Evolutionary conservation across 2,888 invertebrate species (phyloP).

Genomic region (Melanchra persicariae): DNA sequence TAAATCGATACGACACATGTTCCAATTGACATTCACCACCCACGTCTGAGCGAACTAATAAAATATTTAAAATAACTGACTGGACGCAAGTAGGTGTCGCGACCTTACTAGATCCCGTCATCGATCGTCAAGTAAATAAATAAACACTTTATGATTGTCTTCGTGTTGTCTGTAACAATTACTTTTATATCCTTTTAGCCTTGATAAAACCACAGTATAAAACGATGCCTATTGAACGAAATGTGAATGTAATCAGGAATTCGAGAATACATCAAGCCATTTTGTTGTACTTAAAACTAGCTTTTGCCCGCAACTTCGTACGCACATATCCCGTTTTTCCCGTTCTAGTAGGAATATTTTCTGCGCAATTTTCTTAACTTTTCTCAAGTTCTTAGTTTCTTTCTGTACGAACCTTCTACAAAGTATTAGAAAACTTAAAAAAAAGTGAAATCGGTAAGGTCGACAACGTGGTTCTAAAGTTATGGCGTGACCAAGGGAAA

Average conservation of each 20-base stretch:
- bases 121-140: slow-evolving; percentile 57
- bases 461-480: no score
- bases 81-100: slow-evolving; percentile 58
- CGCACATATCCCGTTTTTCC: no score
- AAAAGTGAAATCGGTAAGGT: no score
- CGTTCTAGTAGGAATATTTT: no score
- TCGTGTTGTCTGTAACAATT: slow-evolving; percentile 7
- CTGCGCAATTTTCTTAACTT: no score
- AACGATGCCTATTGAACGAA: not conserved
- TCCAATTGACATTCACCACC: slow-evolving; percentile 61
- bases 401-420: no score
- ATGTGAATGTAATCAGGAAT: not conserved
- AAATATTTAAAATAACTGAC: slow-evolving; percentile 66
- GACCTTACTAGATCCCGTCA: slow-evolving; percentile 50
- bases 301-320: no score
- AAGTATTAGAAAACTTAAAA: no score
- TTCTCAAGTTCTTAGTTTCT: no score
- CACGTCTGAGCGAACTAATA: slow-evolving; percentile 55
- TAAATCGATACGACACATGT: slow-evolving; percentile 63
- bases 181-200: slow-evolving; percentile 13
- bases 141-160: slow-evolving; percentile 40
- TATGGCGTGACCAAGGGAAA: no score
- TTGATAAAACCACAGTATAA: no score
- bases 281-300: not conserved
- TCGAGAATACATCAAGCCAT: not conserved